These are phyloP conservation scores for Troglohyphantes excavatus DNA, from an alignment of 2,888 invertebrate species.

Conservation along the genomic window DNA sequence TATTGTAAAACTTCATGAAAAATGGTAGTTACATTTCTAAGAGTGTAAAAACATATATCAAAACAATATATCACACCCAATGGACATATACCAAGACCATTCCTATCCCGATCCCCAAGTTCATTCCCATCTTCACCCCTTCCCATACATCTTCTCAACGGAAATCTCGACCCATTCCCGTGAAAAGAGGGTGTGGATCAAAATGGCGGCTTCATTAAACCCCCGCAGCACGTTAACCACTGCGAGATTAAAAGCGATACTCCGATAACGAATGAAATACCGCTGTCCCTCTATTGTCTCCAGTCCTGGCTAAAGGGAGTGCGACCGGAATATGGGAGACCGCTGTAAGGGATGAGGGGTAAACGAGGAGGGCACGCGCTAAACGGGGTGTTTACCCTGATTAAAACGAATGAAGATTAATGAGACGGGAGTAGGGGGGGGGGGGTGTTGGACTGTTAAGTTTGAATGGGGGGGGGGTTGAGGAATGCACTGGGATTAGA, in stretches of 20 bases:
- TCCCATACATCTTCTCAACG: too few relatives aligned
- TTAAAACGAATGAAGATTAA: constrained; percentile 75
- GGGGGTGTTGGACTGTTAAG: constrained; percentile 14
- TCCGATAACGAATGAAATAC: constrained; percentile 68
- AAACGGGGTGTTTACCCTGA: constrained; percentile 69
- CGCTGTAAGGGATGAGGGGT: neutral
- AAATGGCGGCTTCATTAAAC: constrained; percentile 38
- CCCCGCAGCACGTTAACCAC: neutral
- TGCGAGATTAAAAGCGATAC: constrained; percentile 53
- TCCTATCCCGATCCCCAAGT: too few relatives aligned
- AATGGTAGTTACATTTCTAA: too few relatives aligned
- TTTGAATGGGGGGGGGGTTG: constrained; percentile 2
- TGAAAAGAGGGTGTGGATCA: neutral
- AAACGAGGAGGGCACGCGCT: constrained; percentile 21
- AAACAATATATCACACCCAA: too few relatives aligned
- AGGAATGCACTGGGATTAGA: constrained; percentile 3
- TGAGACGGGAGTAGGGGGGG: constrained; percentile 41
- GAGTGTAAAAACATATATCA: too few relatives aligned
- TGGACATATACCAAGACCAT: too few relatives aligned
- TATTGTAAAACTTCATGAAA: too few relatives aligned
- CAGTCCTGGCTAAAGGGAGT: neutral
- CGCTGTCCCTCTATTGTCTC: constrained; percentile 53
- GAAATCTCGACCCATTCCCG: neutral
- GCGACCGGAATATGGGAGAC: neutral
- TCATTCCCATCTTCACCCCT: too few relatives aligned